phyloP scores from a whole-genome alignment of 2,113 vertebrate species.

The Ariopsis seemanni region DNA sequence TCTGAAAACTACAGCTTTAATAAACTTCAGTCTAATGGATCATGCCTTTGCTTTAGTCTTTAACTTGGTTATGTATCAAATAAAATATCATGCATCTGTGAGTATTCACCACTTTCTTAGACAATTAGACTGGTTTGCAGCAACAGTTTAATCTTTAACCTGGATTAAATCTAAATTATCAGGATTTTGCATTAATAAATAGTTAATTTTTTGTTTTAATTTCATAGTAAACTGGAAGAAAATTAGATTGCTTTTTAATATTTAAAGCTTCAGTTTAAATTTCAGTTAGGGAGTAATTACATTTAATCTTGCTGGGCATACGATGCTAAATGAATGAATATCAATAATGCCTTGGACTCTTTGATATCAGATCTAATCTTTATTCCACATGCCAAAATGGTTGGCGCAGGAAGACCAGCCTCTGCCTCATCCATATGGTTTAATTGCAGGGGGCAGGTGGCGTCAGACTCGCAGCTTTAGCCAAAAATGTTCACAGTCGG shows the following conservation, averaged over 20 bases:
- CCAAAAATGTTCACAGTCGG: conserved; percentile 14
- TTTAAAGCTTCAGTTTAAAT: not conserved
- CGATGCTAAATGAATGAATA: not conserved
- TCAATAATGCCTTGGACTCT: not conserved
- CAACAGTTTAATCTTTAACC: not conserved
- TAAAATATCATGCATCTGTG: not conserved
- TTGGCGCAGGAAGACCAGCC: not conserved
- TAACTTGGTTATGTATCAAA: not conserved
- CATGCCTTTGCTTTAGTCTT: not conserved
- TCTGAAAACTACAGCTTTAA: not conserved
- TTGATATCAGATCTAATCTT: not conserved
- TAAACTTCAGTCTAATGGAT: not conserved
- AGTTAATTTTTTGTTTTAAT: not conserved
- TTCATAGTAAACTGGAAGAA: not conserved
- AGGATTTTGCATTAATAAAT: not conserved
- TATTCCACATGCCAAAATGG: conserved; percentile 23
- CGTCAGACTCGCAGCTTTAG: not conserved
- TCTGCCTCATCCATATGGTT: conserved; percentile 24
- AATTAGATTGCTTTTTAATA: not conserved
- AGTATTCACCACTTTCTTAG: not conserved
- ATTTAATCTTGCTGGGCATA: not conserved
- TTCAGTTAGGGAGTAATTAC: not conserved
- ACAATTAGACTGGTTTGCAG: not conserved
- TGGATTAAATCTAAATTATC: conserved; percentile 7
- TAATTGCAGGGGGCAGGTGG: conserved; percentile 33